phyloP scores from a whole-genome alignment of 2,888 invertebrate genomes.

The Cryptocephalus moraei region DNA sequence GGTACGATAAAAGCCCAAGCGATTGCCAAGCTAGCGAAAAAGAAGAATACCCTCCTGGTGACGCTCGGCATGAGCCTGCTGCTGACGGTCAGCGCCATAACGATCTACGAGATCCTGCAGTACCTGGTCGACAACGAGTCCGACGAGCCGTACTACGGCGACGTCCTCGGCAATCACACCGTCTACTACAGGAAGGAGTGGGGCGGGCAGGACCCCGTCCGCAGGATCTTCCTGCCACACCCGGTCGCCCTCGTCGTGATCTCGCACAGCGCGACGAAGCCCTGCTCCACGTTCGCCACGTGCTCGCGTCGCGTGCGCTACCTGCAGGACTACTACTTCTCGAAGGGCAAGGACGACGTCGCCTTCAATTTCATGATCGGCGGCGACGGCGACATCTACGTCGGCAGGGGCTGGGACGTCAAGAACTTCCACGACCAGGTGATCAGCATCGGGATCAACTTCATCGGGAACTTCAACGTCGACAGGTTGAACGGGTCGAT shows the following conservation, averaged over 20 bases:
- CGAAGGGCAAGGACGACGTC: constrained; percentile 36
- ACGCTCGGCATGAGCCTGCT: too few species aligned
- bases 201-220: constrained; percentile 38
- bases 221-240: constrained; percentile 27
- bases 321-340: constrained; percentile 39
- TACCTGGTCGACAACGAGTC: too few species aligned
- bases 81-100: too few species aligned
- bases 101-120: too few species aligned
- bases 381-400: constrained; percentile 44
- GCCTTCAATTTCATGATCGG: constrained; percentile 44
- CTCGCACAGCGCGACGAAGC: constrained; percentile 41
- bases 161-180: constrained; percentile 7
- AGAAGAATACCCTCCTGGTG: too few species aligned
- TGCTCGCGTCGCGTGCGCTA: constrained; percentile 33
- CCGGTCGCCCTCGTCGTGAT: constrained; percentile 41
- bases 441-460: constrained; percentile 39
- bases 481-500: constrained; percentile 36
- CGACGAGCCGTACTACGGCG: constrained; percentile 2
- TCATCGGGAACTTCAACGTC: constrained; percentile 40
- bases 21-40: too few species aligned
- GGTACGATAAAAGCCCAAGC: too few species aligned
- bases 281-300: constrained; percentile 33
- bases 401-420: constrained; percentile 44
- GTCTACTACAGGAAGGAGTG: constrained; percentile 36
- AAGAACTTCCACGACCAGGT: constrained; percentile 41